These are phyloP conservation scores for Synergus umbraculus DNA, from an alignment of 2,888 invertebrate genomes.

Conservation along the genomic window DNA sequence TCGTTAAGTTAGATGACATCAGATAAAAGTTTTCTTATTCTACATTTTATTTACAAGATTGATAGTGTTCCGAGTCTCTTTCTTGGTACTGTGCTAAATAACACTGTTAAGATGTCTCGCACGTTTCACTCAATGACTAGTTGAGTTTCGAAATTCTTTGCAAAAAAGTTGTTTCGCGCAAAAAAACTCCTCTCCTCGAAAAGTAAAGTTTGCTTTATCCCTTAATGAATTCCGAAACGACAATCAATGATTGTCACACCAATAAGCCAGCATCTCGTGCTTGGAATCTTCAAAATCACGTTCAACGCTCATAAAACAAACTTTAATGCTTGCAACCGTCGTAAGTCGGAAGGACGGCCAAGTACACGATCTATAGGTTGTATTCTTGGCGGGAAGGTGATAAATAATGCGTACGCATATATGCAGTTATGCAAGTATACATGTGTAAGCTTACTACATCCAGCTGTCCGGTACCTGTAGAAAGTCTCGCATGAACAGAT, in stretches of 20 bases:
- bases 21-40: neutral
- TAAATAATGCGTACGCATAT: constrained; percentile 1
- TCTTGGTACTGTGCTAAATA: constrained; percentile 39
- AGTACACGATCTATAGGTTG: constrained; percentile 5
- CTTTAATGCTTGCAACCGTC: neutral
- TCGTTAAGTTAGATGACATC: neutral
- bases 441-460: constrained; percentile 13
- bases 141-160: constrained; percentile 35
- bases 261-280: neutral
- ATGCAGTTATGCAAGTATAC: constrained; percentile 8
- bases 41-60: constrained; percentile 34
- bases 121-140: constrained; percentile 39
- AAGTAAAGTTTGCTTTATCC: constrained; percentile 22
- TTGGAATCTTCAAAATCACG: constrained; percentile 8
- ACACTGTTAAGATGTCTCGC: constrained; percentile 39
- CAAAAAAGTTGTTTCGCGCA: constrained; percentile 34
- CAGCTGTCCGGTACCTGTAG: constrained; percentile 32
- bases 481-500: constrained; percentile 8
- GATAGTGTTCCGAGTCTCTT: constrained; percentile 30
- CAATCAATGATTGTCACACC: constrained; percentile 17
- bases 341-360: constrained; percentile 2
- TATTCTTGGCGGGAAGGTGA: constrained; percentile 5
- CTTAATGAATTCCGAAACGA: constrained; percentile 33
- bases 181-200: constrained; percentile 35
- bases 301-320: constrained; percentile 7